Conservation (phyloP, 2,888 invertebrate species). For the Synergus gifuensis region DNA sequence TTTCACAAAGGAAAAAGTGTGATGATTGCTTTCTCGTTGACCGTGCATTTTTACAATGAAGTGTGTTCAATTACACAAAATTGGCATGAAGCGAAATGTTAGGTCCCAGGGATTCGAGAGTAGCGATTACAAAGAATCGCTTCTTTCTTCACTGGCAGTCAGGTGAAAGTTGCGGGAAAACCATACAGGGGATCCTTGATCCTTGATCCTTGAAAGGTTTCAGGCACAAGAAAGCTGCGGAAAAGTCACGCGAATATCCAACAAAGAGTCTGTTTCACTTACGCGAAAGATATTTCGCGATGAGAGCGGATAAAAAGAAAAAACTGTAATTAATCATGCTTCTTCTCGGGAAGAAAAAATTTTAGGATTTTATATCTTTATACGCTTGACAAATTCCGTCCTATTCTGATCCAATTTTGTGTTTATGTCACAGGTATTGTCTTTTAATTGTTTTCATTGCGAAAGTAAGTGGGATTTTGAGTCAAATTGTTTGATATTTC, state of each 20-base stretch:
- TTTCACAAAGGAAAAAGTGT: neutral
- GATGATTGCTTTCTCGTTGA: neutral
- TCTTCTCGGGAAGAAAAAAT: neutral
- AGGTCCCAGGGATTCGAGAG: neutral
- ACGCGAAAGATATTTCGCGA: neutral
- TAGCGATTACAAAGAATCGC: neutral
- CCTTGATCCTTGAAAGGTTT: constrained; percentile 2
- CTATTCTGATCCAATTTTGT: too few species aligned
- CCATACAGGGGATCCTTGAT: neutral
- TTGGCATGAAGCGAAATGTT: constrained; percentile 1
- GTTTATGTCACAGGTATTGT: too few species aligned
- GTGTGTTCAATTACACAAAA: constrained; percentile 21
- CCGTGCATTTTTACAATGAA: neutral
- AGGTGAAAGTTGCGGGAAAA: neutral
- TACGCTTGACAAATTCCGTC: too few species aligned
- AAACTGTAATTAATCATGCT: neutral
- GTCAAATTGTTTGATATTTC: too few species aligned
- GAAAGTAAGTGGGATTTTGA: too few species aligned
- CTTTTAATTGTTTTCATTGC: too few species aligned
- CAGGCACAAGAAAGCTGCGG: neutral
- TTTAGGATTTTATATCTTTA: neutral
- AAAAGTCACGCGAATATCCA: neutral
- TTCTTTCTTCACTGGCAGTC: neutral
- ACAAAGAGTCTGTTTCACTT: neutral
- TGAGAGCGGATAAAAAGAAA: neutral